Base-by-base conservation (phyloP, 2,888 invertebrate genomes). In the Papilio gigon region DNA sequence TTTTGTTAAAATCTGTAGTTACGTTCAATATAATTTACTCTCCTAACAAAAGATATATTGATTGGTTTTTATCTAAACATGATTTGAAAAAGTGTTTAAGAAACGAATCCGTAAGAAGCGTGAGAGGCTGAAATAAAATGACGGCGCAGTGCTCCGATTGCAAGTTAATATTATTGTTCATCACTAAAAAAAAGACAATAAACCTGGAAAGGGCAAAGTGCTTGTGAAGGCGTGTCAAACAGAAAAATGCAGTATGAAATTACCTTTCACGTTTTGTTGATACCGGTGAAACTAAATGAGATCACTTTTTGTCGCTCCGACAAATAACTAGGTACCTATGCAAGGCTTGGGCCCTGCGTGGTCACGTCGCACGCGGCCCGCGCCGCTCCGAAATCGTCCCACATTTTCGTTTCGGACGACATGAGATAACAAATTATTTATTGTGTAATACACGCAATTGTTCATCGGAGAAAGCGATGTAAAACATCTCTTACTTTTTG, bases 231-330 rank as follows among this genome's bases (percentile, higher is more conserved):
- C 87, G 87, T 89, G 84, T 85, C 85, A 84, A 88, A 88, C 80
- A 81, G 83, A 87, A 89, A 91, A 90, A 69, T 86, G 82, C 84
- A 86, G 80, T 89, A 89, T 90, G 90, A 91, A 91, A 91, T 91
- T 91, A 87, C 82, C 81, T 89, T 86, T 89, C 91, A 90, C 90
- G 90, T 84, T 89, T 86, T 86, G 84, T 85, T 84, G 84, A 81
- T 83, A 84, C 83, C 84, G 84, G 79, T 84, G 84, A 81, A 84
- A 84, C 82, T 86, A 89, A 90, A 88, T 87, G 87, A 88, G 88
- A 85, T 77, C 85, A 78, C 78, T 90, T 91, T 91, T 91, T 90
- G 86, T 85, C 76, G 77, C 67, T 68, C 58, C 74, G 62, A 70
- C 71, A 66, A 70, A 61, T 65, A 69, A 65, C 65, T 65, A 68